These are phyloP conservation scores for Macrosoma leucophasiata DNA, from an alignment of 2,888 invertebrate genomes.

Conservation along the genomic window DNA sequence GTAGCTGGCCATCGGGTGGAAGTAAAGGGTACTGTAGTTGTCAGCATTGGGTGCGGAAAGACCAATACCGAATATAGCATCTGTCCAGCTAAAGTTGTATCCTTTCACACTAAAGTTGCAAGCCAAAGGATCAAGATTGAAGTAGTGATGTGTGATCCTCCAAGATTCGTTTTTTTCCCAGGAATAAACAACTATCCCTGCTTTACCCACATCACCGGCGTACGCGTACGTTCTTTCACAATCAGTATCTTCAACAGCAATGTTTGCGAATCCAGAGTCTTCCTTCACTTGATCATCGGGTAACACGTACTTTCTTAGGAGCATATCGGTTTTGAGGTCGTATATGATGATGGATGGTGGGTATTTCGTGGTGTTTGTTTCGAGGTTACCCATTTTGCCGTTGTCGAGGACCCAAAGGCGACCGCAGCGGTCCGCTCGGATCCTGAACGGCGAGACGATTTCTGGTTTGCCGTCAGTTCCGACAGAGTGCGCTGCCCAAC, in stretches of 20 bases:
- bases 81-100: slow-evolving; percentile 83
- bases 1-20: slow-evolving; percentile 86
- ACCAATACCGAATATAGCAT: slow-evolving; percentile 85
- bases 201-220: slow-evolving; percentile 80
- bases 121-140: slow-evolving; percentile 82
- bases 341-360: slow-evolving; percentile 82
- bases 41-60: slow-evolving; percentile 78
- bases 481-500: slow-evolving; percentile 84
- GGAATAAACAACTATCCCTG: slow-evolving; percentile 85
- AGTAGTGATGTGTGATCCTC: slow-evolving; percentile 82
- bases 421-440: slow-evolving; percentile 84
- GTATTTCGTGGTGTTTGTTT: slow-evolving; percentile 60
- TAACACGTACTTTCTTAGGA: slow-evolving; percentile 79
- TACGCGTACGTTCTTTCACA: slow-evolving; percentile 85
- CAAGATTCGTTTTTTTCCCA: slow-evolving; percentile 83
- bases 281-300: slow-evolving; percentile 79
- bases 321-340: slow-evolving; percentile 81
- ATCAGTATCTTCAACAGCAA: slow-evolving; percentile 84
- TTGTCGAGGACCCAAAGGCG: slow-evolving; percentile 88
- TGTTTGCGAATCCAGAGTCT: slow-evolving; percentile 83
- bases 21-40: slow-evolving; percentile 83
- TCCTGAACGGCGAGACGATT: slow-evolving; percentile 83
- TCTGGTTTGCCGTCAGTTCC: slow-evolving; percentile 69
- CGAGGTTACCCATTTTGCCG: slow-evolving; percentile 78
- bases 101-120: slow-evolving; percentile 84